Evolutionary conservation across 2,113 vertebrate species (phyloP).

Genomic region (Anolis sagrei): DNA sequence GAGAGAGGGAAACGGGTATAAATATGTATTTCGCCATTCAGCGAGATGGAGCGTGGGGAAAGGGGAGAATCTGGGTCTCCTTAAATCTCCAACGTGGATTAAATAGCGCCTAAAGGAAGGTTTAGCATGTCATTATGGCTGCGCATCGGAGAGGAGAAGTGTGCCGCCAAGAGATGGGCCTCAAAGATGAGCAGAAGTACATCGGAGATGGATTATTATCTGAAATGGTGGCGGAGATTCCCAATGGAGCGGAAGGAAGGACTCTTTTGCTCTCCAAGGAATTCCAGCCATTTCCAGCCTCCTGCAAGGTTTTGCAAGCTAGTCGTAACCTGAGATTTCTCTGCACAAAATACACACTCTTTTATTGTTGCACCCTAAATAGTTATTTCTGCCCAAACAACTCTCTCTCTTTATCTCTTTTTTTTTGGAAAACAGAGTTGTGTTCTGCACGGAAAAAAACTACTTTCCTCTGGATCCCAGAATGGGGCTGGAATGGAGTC

Average conservation of each 20-base stretch:
- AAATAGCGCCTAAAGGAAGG: conserved; percentile 29
- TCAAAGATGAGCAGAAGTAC: not conserved
- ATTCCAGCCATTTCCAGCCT: no score
- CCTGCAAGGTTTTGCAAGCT: no score
- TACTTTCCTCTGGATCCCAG: no score
- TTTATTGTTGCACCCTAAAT: no score
- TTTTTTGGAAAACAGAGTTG: no score
- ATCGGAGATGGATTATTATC: not conserved
- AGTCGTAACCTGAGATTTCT: no score
- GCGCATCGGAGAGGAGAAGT: not conserved
- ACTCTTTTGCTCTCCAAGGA: not conserved
- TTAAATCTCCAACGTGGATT: conserved; percentile 36
- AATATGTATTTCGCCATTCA: conserved; percentile 38
- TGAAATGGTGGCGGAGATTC: not conserved
- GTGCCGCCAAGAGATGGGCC: not conserved
- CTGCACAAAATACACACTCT: no score
- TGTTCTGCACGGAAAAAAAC: no score
- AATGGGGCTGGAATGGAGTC: no score
- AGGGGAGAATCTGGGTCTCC: conserved; percentile 5
- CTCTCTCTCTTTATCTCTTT: no score
- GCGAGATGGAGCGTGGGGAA: not conserved
- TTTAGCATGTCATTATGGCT: conserved; percentile 29
- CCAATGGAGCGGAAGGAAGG: not conserved
- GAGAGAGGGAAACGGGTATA: conserved; percentile 4
- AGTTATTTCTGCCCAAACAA: no score